Evolutionary conservation across 53 echinoderm and acorn worm genomes (phyloP).

Genomic region (Astropecten irregularis): DNA sequence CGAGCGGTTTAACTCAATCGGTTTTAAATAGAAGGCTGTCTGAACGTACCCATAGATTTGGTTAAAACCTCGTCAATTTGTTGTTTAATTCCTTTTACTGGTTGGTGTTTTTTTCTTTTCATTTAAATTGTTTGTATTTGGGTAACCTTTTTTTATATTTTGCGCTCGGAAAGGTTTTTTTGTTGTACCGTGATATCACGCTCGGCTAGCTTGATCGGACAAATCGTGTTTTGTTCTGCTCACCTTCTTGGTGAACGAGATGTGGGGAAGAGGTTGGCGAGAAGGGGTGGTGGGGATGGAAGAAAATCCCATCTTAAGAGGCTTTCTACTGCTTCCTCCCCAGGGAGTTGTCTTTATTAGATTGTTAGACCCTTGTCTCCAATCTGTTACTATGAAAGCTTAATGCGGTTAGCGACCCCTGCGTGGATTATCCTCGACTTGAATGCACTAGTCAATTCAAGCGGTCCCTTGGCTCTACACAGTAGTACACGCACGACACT

Average conservation of each 20-base stretch:
- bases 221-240: slow-evolving; percentile 1
- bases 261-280: too few species aligned
- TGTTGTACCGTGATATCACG: background rate
- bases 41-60: too few species aligned
- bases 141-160: slow-evolving; percentile 43
- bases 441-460: too few species aligned
- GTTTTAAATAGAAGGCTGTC: too few species aligned
- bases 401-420: slow-evolving; percentile 50
- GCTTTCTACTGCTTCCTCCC: slow-evolving; percentile 5
- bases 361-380: slow-evolving; percentile 31
- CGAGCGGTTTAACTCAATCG: too few species aligned
- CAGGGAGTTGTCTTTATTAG: slow-evolving; percentile 18
- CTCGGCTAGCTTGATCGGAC: slow-evolving; percentile 25
- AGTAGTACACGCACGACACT: too few species aligned
- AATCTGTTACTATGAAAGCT: slow-evolving; percentile 32
- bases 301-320: background rate
- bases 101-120: background rate
- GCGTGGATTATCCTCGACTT: background rate
- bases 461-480: too few species aligned
- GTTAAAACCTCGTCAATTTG: too few species aligned
- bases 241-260: too few species aligned
- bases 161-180: background rate
- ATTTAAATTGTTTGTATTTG: background rate
- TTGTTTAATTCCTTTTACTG: too few species aligned
- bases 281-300: too few species aligned